Percentiles rank a stretch among this genome's conserved stretches.
phyloP scores from a whole-genome alignment of 2,888 invertebrate genomes.

The Dolomedes plantarius region DNA sequence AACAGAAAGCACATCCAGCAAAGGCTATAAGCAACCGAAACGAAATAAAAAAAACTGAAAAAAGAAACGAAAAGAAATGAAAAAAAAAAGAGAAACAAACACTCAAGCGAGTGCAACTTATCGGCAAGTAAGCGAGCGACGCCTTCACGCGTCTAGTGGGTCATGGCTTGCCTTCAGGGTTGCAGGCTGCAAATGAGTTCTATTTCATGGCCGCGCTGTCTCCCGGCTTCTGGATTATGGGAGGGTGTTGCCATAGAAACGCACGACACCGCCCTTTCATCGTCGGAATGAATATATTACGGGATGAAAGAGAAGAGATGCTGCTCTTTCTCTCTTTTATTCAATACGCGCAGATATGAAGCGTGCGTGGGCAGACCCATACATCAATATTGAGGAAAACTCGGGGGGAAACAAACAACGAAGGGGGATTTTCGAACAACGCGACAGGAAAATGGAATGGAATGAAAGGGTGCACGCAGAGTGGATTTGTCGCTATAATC shows the following conservation, averaged over 20 bases:
- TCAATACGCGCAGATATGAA: slow-evolving; percentile 15
- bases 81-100: slow-evolving; percentile 12
- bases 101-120: slow-evolving; percentile 9
- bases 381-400: neutral
- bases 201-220: slow-evolving; percentile 37
- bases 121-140: slow-evolving; percentile 31
- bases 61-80: slow-evolving; percentile 5
- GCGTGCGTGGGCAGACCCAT: neutral
- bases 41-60: neutral
- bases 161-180: slow-evolving; percentile 67
- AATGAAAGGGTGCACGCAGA: neutral
- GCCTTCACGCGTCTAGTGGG: slow-evolving; percentile 50
- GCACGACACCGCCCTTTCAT: slow-evolving; percentile 38
- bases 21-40: neutral
- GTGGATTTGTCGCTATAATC: neutral
- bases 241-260: slow-evolving; percentile 60
- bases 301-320: neutral
- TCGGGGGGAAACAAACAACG: neutral
- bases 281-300: slow-evolving; percentile 36
- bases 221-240: slow-evolving; percentile 28
- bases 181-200: slow-evolving; percentile 27
- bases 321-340: slow-evolving; percentile 5
- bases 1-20: slow-evolving; percentile 22
- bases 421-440: neutral
- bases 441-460: neutral